Evolutionary conservation across 2,797 vertebrate species (phyloP).

Genomic region (Melanotaenia parkinsoni): DNA sequence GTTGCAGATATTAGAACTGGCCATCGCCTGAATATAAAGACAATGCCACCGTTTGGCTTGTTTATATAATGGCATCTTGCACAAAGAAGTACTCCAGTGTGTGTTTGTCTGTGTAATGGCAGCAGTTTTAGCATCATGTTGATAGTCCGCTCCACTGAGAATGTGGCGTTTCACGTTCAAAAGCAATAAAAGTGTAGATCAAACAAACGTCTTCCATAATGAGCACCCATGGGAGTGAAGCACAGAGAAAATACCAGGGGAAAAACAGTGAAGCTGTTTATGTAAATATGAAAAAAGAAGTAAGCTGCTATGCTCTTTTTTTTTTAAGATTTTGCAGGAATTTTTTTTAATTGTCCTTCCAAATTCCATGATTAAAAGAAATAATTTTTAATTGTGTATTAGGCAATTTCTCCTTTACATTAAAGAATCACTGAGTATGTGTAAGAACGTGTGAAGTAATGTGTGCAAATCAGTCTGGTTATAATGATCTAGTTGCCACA

Average conservation of each 20-base stretch:
- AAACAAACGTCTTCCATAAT: constrained; percentile 67
- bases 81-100: constrained; percentile 1
- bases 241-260: constrained; percentile 22
- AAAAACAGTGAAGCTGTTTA: constrained; percentile 2
- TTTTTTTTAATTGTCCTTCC: constrained; percentile 3
- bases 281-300: constrained; percentile 18
- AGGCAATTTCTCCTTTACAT: background rate
- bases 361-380: background rate
- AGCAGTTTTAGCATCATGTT: constrained; percentile 42
- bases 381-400: background rate
- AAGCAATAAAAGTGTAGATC: constrained; percentile 61
- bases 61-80: constrained; percentile 35
- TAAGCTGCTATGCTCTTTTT: background rate
- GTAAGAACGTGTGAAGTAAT: no score
- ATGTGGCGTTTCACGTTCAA: constrained; percentile 57
- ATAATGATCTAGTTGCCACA: no score
- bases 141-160: constrained; percentile 45
- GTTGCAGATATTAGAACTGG: background rate
- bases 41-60: constrained; percentile 10
- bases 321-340: background rate
- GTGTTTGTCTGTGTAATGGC: constrained; percentile 57
- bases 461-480: no score
- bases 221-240: constrained; percentile 62
- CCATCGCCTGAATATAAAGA: background rate
- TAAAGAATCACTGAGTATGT: background rate